Conservation (phyloP, 53 echinoderm and acorn worm genomes). For the Astropecten irregularis region DNA sequence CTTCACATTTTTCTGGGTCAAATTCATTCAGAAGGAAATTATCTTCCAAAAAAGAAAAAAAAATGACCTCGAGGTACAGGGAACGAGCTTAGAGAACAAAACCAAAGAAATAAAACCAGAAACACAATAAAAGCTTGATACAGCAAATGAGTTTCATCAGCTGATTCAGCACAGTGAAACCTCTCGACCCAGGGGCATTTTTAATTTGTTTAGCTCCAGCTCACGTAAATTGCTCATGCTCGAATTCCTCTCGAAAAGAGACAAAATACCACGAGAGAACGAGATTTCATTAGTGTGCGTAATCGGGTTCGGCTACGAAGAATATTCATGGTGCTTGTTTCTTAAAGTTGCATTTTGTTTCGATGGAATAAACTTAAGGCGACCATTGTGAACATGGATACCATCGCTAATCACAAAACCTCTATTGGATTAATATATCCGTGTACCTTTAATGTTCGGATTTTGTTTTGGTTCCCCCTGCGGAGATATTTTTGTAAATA, state of each 20-base stretch:
- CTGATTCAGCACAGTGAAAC: conserved; percentile 27
- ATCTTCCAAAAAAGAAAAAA: no score
- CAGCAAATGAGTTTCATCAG: conserved; percentile 49
- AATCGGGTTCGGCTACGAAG: no score
- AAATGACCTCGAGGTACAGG: neutral
- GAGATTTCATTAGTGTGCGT: conserved; percentile 21
- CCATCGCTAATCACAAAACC: no score
- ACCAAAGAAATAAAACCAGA: neutral
- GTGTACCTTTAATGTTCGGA: no score
- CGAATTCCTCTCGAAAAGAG: conserved; percentile 27
- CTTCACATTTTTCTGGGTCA: neutral
- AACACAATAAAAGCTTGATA: conserved; percentile 40
- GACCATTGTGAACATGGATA: no score
- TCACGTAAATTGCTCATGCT: conserved; percentile 20
- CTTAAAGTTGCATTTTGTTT: no score
- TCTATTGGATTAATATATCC: no score
- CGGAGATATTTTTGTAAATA: no score
- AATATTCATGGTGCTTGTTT: no score
- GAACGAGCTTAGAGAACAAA: conserved; percentile 17
- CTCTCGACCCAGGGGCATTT: neutral
- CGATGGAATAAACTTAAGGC: no score
- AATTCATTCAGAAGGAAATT: conserved; percentile 2
- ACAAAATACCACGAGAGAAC: no score
- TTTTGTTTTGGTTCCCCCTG: no score
- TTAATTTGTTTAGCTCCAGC: conserved; percentile 19